These are phyloP conservation scores for Isotomurus palustris DNA, from an alignment of 2,888 invertebrate genomes.

Conservation along the genomic window DNA sequence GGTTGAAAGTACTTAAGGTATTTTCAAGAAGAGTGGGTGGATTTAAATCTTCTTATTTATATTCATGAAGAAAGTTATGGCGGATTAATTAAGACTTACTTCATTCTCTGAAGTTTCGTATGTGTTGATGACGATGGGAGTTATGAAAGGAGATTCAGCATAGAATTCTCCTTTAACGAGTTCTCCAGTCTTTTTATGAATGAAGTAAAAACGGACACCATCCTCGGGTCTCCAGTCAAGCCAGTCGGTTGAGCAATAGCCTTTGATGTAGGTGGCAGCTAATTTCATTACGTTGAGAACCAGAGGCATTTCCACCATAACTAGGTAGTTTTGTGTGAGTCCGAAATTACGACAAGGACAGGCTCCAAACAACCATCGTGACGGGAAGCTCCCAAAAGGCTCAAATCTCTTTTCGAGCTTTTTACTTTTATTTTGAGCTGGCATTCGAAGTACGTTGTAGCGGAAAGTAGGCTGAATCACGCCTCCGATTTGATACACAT, in stretches of 20 bases:
- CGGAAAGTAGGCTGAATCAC: slow-evolving; percentile 34
- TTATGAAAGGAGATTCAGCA: slow-evolving; percentile 52
- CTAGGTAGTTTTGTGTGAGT: slow-evolving; percentile 54
- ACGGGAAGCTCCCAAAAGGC: slow-evolving; percentile 48
- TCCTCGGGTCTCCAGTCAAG: slow-evolving; percentile 51
- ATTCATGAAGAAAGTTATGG: too few relatives aligned
- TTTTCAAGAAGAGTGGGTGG: too few relatives aligned
- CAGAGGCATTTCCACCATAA: slow-evolving; percentile 55
- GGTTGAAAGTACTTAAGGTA: background rate
- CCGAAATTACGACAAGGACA: slow-evolving; percentile 50
- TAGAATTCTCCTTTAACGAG: slow-evolving; percentile 48
- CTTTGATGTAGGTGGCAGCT: slow-evolving; percentile 49
- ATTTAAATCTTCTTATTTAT: too few relatives aligned
- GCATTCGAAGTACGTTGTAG: slow-evolving; percentile 26
- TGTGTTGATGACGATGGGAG: slow-evolving; percentile 55
- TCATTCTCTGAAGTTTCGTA: slow-evolving; percentile 53
- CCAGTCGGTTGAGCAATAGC: slow-evolving; percentile 50
- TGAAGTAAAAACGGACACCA: slow-evolving; percentile 50
- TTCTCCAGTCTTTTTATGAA: slow-evolving; percentile 50
- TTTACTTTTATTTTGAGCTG: slow-evolving; percentile 6
- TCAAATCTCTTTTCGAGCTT: slow-evolving; percentile 21
- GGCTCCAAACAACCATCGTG: slow-evolving; percentile 48
- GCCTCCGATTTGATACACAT: slow-evolving; percentile 26
- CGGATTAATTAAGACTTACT: too few relatives aligned
- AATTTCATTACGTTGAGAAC: slow-evolving; percentile 51